Percentiles rank a stretch among this genome's conserved stretches.
These are phyloP conservation scores for Hestina assimilis DNA, from an alignment of 1,140 invertebrate species.

Conservation along the genomic window DNA sequence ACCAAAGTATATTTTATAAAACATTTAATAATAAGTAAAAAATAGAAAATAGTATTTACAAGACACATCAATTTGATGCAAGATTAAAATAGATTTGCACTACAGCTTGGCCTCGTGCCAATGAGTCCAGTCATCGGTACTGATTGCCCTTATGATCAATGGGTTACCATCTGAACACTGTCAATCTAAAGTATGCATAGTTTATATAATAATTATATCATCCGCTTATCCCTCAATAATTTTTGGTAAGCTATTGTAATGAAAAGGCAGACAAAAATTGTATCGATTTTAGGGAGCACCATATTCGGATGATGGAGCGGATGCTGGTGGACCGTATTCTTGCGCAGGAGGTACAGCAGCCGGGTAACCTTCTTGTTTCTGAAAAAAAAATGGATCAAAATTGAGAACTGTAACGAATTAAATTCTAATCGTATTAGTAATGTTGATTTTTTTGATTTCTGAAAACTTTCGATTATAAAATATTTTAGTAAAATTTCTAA, in stretches of 20 bases:
- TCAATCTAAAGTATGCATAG: not conserved
- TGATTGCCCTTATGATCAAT: slow-evolving; percentile 5
- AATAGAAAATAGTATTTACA: slow-evolving; percentile 40
- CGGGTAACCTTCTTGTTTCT: slow-evolving; percentile 78
- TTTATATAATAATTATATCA: not conserved
- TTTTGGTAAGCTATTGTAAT: slow-evolving; percentile 17
- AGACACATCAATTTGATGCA: slow-evolving; percentile 71
- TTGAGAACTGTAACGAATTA: no score
- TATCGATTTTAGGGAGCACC: slow-evolving; percentile 54
- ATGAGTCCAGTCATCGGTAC: slow-evolving; percentile 7
- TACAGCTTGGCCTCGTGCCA: slow-evolving; percentile 43
- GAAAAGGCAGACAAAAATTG: not conserved
- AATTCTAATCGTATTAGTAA: no score
- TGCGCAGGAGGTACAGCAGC: slow-evolving; percentile 48
- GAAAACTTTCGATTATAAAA: no score
- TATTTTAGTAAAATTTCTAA: no score
- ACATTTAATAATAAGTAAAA: slow-evolving; percentile 37
- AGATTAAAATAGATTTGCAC: slow-evolving; percentile 51
- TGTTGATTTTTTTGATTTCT: no score
- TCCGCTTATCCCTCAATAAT: not conserved
- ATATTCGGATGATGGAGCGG: slow-evolving; percentile 71
- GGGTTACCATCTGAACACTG: not conserved
- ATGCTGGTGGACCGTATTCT: slow-evolving; percentile 71
- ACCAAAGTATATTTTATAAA: slow-evolving; percentile 13
- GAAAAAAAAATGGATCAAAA: slow-evolving; percentile 2